These are phyloP conservation scores for Lochmaea crataegi DNA, from an alignment of 2,888 invertebrate genomes.

Conservation along the genomic window DNA sequence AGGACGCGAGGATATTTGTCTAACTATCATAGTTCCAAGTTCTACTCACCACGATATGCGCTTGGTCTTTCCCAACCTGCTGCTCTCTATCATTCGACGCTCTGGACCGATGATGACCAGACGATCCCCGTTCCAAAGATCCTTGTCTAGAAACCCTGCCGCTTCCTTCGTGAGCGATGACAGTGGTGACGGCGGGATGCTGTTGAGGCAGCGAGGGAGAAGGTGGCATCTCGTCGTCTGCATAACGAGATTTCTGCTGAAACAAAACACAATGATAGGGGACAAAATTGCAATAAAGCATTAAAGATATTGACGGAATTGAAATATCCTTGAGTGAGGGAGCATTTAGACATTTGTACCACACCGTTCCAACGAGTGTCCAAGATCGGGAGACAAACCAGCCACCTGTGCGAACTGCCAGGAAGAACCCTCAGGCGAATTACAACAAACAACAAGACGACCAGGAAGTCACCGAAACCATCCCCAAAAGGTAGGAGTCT, in stretches of 20 bases:
- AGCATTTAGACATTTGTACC: no score
- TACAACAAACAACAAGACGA: no score
- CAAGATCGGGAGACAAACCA: no score
- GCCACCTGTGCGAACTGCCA: no score
- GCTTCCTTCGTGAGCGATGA: conserved; percentile 45
- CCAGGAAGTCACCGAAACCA: no score
- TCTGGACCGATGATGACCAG: conserved; percentile 32
- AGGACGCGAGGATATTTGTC: no score
- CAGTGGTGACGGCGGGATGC: conserved; percentile 53
- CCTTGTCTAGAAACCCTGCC: conserved; percentile 59
- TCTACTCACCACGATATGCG: conserved; percentile 23
- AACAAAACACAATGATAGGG: conserved; percentile 35
- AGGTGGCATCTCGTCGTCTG: conserved; percentile 67
- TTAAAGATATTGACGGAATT: no score
- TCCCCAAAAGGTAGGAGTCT: no score
- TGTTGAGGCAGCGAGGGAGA: conserved; percentile 68
- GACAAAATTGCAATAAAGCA: no score
- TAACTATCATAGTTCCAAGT: not conserved
- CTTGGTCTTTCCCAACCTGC: conserved; percentile 19
- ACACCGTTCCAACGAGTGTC: no score
- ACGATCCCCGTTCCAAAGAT: conserved; percentile 63
- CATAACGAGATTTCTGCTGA: conserved; percentile 69
- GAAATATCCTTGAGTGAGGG: no score
- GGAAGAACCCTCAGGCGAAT: no score
- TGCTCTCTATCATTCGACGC: conserved; percentile 33